Base-by-base conservation (phyloP, 2,888 invertebrate genomes). In the Clitarchus hookeri region DNA sequence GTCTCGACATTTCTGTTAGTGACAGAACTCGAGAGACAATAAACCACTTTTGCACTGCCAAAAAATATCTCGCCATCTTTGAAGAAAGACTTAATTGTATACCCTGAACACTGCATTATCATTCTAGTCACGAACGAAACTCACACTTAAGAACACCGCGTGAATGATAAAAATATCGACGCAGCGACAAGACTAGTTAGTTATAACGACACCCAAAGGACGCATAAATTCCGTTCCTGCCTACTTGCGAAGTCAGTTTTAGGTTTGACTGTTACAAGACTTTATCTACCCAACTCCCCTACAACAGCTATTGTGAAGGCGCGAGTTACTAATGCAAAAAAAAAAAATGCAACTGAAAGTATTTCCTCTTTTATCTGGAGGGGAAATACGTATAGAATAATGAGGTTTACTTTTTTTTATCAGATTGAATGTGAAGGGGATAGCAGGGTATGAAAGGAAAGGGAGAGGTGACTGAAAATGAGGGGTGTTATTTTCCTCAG, bases 321-420 rank as follows among this genome's bases (percentile, higher is more conserved):
- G 65, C 19, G 65, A 65, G 53, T 53, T 19, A 19, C 53, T 6
- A 53, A 8, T 12, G 8, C 36, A 53, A 65, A 65, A 65, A 53
- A 65, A 65, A 65, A 65, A 65, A 65, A 65, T 65, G 65, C 16
- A 65, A 65, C 65, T 65, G 65, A 65, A 1, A 12, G 65, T 65
- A 65, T 65, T 65, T 82, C 82, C 82, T 82, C 82, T 82, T 82
- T 82, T 65, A 65, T 82, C 82, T 44, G 19, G 36, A 82, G 44
- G 13, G 82, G 82, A 82, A 82, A 82, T 82, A 19, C 44, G 82
- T 44, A 82, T 27, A 82, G 82, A 82, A 82, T 82, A 82, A 82
- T 82, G 82, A 44, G 44, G 82, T 82, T 82, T 82, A 23, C 82
- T 82, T 44, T 82, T 82, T 82, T 82, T 82, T 82, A 82, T 82